Evolutionary conservation across 2,797 vertebrate species (phyloP).

Genomic region (Scomberomorus guttatus): DNA sequence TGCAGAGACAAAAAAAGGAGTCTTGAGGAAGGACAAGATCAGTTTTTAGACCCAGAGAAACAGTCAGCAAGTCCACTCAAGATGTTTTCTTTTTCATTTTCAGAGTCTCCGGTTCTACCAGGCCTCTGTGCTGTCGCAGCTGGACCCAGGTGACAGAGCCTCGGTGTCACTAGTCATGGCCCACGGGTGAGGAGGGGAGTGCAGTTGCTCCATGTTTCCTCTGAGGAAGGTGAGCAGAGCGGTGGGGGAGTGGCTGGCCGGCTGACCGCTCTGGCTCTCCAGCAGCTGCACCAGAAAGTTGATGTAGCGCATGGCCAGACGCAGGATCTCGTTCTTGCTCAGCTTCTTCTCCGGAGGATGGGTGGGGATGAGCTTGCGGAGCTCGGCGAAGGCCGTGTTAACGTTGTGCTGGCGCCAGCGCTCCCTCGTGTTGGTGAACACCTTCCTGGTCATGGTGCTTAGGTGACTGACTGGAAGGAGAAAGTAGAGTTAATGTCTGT

Average conservation of each 20-base stretch:
- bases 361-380: conserved; percentile 97
- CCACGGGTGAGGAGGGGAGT: conserved; percentile 82
- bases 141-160: conserved; percentile 87
- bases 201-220: conserved; percentile 86
- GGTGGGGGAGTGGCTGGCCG: conserved; percentile 76
- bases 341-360: conserved; percentile 98
- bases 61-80: conserved; percentile 34
- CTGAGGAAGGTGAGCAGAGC: conserved; percentile 85
- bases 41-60: conserved; percentile 40
- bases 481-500: background rate
- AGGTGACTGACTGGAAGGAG: background rate
- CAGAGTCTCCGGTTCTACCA: conserved; percentile 78
- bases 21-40: conserved; percentile 28
- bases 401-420: conserved; percentile 98
- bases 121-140: conserved; percentile 85
- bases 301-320: conserved; percentile 98
- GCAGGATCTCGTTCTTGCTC: conserved; percentile 98
- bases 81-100: background rate
- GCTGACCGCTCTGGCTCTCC: conserved; percentile 91
- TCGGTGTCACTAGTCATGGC: conserved; percentile 85
- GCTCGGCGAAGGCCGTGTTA: conserved; percentile 95
- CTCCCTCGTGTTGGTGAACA: conserved; percentile 95
- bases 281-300: conserved; percentile 95
- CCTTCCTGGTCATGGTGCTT: conserved; percentile 93
- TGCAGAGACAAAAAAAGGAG: conserved; percentile 26